A percentile compares a stretch with the other conserved stretches of the same genome.
Conservation (phyloP, 2,113 vertebrate genomes). For the Coptodon rendalli region DNA sequence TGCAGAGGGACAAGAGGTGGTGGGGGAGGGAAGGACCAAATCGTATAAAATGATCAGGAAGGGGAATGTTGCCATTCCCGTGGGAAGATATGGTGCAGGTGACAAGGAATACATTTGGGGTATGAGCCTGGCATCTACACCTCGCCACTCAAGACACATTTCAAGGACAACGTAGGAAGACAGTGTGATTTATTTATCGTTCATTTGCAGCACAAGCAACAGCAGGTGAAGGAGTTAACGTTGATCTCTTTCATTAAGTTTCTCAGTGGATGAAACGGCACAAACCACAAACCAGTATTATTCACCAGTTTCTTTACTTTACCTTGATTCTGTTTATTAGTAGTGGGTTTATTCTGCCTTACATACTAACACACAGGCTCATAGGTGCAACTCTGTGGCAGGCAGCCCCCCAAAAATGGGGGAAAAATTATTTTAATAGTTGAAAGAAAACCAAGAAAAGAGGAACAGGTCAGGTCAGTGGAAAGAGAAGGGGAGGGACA, state of each 20-base stretch:
- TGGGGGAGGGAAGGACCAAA: background rate
- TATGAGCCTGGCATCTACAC: background rate
- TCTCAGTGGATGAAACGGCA: background rate
- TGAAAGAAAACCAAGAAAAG: background rate
- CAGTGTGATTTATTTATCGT: background rate
- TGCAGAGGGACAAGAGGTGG: background rate
- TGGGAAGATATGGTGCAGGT: background rate
- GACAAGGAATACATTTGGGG: slow-evolving; percentile 1
- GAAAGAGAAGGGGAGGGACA: background rate
- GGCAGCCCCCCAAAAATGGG: background rate
- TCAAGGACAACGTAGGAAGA: background rate
- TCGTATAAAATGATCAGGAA: slow-evolving; percentile 40
- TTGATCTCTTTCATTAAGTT: background rate
- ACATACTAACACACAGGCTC: background rate
- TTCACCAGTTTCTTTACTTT: background rate
- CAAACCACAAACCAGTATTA: background rate
- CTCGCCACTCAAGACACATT: background rate
- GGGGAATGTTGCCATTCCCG: slow-evolving; percentile 16
- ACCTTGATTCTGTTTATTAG: background rate
- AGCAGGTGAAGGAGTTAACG: background rate
- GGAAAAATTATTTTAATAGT: background rate
- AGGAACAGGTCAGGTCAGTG: background rate
- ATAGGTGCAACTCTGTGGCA: background rate
- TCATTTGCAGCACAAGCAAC: background rate
- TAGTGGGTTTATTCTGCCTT: background rate